Percentiles rank a stretch among this genome's conserved stretches.
phyloP scores from a whole-genome alignment of 2,797 vertebrate species.

The Caiman crocodilus region DNA sequence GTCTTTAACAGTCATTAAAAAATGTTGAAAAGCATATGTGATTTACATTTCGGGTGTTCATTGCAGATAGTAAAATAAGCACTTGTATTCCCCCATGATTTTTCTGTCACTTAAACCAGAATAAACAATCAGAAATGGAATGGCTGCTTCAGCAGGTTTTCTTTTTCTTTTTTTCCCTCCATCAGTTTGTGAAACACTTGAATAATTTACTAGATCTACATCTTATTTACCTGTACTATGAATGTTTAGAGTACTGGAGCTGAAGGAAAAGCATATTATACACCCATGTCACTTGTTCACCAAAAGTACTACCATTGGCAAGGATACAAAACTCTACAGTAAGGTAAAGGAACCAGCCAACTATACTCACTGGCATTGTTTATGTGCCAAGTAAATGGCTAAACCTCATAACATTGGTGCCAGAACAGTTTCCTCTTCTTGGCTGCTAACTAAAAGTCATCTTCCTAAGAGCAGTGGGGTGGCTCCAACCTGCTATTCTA shows the following conservation, averaged over 20 bases:
- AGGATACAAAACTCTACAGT: not conserved
- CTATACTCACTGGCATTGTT: slow-evolving; percentile 21
- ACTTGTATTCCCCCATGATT: not conserved
- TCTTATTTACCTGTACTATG: not conserved
- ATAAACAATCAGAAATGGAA: not conserved
- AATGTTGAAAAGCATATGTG: not conserved
- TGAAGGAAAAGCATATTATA: not conserved
- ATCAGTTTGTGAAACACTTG: not conserved
- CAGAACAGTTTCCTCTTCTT: slow-evolving; percentile 47
- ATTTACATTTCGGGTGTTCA: not conserved
- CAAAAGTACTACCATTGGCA: not conserved
- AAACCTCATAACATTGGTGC: slow-evolving; percentile 35
- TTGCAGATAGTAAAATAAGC: not conserved
- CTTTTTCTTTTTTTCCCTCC: not conserved
- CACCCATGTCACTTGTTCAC: not conserved
- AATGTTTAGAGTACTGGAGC: not conserved
- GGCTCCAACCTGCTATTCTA: slow-evolving; percentile 26
- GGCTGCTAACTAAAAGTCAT: slow-evolving; percentile 38
- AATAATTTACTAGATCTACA: not conserved
- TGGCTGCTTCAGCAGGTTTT: not conserved
- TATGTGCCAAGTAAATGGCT: slow-evolving; percentile 32
- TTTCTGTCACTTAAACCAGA: not conserved
- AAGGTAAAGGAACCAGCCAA: slow-evolving; percentile 2
- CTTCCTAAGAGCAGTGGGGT: not conserved
- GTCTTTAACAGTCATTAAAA: not conserved